These are phyloP conservation scores for Pseudonaja textilis DNA, from an alignment of 2,113 vertebrate genomes.

Conservation along the genomic window DNA sequence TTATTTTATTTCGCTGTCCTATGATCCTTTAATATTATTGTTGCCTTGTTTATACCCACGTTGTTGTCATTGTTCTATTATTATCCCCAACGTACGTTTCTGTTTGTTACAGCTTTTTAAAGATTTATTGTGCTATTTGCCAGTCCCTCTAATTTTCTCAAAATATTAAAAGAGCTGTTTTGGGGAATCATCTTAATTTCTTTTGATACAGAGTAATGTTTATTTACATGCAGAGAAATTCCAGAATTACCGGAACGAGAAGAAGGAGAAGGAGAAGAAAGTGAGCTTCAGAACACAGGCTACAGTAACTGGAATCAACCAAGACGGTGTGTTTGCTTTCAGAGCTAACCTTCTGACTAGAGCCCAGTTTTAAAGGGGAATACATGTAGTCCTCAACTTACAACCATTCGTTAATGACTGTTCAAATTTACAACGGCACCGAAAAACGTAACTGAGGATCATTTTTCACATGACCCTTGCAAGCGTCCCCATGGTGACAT, in stretches of 20 bases:
- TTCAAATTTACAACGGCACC: neutral
- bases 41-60: neutral
- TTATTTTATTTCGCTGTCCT: neutral
- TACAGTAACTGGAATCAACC: constrained; percentile 92
- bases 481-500: neutral
- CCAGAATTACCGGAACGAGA: constrained; percentile 91
- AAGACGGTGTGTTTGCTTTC: constrained; percentile 75
- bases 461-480: neutral
- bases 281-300: constrained; percentile 79
- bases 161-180: neutral
- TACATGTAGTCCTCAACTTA: neutral
- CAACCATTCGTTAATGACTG: neutral
- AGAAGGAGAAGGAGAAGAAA: constrained; percentile 97
- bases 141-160: neutral
- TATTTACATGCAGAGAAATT: constrained; percentile 70
- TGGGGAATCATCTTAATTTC: neutral
- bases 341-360: neutral
- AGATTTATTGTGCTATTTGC: neutral
- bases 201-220: neutral
- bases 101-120: neutral
- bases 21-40: neutral
- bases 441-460: neutral
- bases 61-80: neutral
- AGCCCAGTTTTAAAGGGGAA: neutral
- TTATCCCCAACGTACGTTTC: neutral